Base-by-base conservation (phyloP, 2,113 vertebrate genomes). In the Hipposideros armiger region DNA sequence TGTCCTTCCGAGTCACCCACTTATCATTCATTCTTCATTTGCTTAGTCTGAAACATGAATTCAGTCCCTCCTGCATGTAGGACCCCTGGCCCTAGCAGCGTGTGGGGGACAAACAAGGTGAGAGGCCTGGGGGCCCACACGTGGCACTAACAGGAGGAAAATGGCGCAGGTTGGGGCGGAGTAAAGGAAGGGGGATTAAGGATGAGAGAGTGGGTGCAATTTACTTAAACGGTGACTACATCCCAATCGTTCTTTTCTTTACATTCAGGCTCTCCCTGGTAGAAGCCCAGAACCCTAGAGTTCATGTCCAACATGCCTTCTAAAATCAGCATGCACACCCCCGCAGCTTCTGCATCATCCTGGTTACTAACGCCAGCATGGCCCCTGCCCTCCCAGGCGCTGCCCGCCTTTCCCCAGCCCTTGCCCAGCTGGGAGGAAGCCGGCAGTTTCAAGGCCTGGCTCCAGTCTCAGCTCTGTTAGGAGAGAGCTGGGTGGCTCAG, bases 321-420 rank as follows among this genome's bases (percentile, higher is more conserved):
- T 88, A 66, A 81, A 76, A 52, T 69, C 26, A 50, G 24, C 40
- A 16, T 0, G 24, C n/a, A 11, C 16, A 26, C 30, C 8, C 32
- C 28, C 26, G 7, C 0, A 0, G 20, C 20, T 62, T 32, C 28
- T 5, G 28, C 66, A 70, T 4, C 32, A 4, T 17, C 15, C 1
- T 40, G 47, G 47, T 50, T 11, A 3, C 42, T 7, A 32, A 40
- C 20, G 14, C 16, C 1, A 11, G 50, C 10, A 0, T 13, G 3
- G 3, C 87, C 5, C 22, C 73, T n/a, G 17, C 19, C 60, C 70
- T 72, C 9, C 56, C 20, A 7, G 42, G 72, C 11, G 3, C 67
- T 0, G 3, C 87, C 30, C 0, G 0, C 22, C 0, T 11, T 22
- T 50, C 19, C 60, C 30, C 4, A 9, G 17, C 11, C 7, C 32